Evolutionary conservation across 2,888 invertebrate species (phyloP).

Genomic region (Eugnorisma glareosa): DNA sequence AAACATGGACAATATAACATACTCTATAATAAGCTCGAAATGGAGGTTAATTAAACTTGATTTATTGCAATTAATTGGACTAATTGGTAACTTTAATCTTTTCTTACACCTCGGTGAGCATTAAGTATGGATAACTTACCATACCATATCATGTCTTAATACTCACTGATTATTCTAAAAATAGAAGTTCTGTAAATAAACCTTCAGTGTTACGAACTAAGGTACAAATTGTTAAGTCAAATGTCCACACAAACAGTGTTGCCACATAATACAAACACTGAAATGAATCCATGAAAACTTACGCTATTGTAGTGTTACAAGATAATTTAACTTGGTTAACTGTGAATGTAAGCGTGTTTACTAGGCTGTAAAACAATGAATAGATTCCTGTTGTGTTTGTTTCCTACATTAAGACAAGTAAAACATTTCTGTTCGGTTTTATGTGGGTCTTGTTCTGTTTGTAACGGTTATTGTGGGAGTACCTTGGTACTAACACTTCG

Average conservation of each 20-base stretch:
- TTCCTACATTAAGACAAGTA: conserved; percentile 19
- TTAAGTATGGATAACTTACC: too few species aligned
- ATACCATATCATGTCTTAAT: too few species aligned
- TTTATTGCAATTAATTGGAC: too few species aligned
- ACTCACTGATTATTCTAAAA: not conserved
- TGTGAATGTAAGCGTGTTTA: conserved; percentile 30
- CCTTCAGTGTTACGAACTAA: not conserved
- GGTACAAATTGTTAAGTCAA: conserved; percentile 19
- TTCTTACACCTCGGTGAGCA: too few species aligned
- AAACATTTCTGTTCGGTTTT: conserved; percentile 33
- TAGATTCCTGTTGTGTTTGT: conserved; percentile 37
- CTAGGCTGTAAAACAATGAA: conserved; percentile 35
- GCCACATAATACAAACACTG: conserved; percentile 28
- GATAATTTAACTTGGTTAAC: conserved; percentile 44
- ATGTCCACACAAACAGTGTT: conserved; percentile 30
- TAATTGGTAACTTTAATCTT: too few species aligned
- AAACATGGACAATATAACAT: too few species aligned
- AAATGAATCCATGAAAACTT: conserved; percentile 39
- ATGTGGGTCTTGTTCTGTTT: conserved; percentile 32
- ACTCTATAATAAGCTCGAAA: too few species aligned
- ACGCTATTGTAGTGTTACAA: conserved; percentile 6
- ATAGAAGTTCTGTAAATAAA: conserved; percentile 17
- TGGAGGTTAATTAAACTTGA: too few species aligned
- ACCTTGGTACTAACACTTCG: conserved; percentile 1
- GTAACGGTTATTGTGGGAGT: not conserved